Base-by-base conservation (phyloP, 2,113 vertebrate species). In the Ceyx cyanopectus region DNA sequence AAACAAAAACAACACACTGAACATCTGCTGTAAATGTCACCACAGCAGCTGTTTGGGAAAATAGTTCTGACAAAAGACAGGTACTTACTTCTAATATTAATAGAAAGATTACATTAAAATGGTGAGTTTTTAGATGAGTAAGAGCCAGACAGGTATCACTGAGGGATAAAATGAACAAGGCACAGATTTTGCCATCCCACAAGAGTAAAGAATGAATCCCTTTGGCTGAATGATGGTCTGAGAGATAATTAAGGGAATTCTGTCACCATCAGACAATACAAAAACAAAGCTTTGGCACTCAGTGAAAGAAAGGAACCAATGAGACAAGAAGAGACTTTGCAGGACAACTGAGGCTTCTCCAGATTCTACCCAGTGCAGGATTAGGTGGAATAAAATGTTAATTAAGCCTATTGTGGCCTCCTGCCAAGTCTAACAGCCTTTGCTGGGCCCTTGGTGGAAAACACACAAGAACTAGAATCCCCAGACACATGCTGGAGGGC, bases 391-490 rank as follows among this genome's bases (percentile, higher is more conserved):
- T 93, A 76, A 94, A 86, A 88, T 73, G 94, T 69, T 85, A 14
- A 89, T n/a, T 72, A 73, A 32, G 40, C 21, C 40, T 81, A 61
- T 1, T 48, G 37, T 68, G 91, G 70, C 66, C n/a, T 85, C 27
- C 41, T 90, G 85, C 90, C 90, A 95, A 79, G 69, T 37, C 66
- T 62, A 90, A 92, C 13, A 92, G 83, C 54, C 40, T 94, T 87
- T 93, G 68, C 66, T 81, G 27, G 53, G 62, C n/a, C 21, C 54
- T 72, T 68, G 46, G 54, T 85, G 37, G 53, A 88, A 90, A 88
- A 93, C 27, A 85, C n/a, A 77, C 48, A 90, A 61, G 54, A 86
- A 81, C 8, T 2, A 9, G 48, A 83, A 94, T 72, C 34, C 45
- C 58, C 45, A 70, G 61, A 90, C 27, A 87, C 23, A 41, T 5